phyloP scores from a whole-genome alignment of 2,888 invertebrate species.

The Stenodema calcarata region DNA sequence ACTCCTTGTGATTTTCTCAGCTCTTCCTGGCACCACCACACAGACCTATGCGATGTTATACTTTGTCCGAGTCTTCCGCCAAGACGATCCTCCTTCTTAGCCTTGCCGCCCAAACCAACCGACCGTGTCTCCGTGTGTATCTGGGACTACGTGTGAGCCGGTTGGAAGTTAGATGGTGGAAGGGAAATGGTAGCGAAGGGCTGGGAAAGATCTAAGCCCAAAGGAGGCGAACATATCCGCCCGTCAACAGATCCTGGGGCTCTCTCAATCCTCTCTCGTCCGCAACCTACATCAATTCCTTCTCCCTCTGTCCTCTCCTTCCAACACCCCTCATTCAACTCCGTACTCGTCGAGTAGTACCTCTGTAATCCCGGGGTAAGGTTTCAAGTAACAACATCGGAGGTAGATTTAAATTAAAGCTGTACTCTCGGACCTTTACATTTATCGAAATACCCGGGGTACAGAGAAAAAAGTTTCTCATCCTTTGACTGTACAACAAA shows the following conservation, averaged over 20 bases:
- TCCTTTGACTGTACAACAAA: too few species aligned
- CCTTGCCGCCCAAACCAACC: background rate
- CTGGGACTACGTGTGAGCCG: background rate
- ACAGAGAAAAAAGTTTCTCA: too few species aligned
- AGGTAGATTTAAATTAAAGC: background rate
- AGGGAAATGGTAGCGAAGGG: background rate
- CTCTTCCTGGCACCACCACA: background rate
- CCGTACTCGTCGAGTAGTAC: background rate
- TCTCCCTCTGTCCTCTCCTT: too few species aligned
- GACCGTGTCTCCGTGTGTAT: background rate
- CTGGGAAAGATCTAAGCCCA: background rate
- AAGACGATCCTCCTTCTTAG: background rate
- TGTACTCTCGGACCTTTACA: too few species aligned
- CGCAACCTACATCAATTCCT: background rate
- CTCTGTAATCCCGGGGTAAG: background rate
- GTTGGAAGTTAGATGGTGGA: background rate
- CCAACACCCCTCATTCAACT: background rate
- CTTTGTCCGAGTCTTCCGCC: background rate
- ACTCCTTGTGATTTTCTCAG: background rate
- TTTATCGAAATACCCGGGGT: too few species aligned
- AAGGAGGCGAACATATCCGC: background rate
- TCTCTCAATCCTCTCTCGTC: background rate
- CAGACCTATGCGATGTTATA: background rate
- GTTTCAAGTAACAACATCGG: background rate
- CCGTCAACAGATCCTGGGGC: background rate